Base-by-base conservation (phyloP, 2,113 vertebrate species). In the Aegotheles bennettii region DNA sequence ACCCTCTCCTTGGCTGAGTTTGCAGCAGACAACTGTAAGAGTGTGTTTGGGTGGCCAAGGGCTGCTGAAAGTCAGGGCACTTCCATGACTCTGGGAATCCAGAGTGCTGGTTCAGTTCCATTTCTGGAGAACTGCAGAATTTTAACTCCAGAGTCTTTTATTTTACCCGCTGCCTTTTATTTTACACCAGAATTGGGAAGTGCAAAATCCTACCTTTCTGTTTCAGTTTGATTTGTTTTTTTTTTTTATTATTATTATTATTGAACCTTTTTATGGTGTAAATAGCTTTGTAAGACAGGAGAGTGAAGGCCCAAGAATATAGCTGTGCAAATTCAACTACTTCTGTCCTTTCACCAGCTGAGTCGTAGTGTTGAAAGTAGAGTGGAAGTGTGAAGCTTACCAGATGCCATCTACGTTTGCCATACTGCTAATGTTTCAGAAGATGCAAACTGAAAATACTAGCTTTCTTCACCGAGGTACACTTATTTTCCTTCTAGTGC, bases 41-140 rank as follows among this genome's bases (percentile, higher is more conserved):
- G 1, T 10, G 20, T 35, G 24, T 28, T 43, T 1, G 1, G 68
- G n/a, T 4, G 9, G 13, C 43, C 0, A 0, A 64, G 42, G 29
- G 17, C 60, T 56, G 54, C 50, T 81, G 75, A 33, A 73, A 40
- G 68, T 38, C 43, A n/a, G 13, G 21, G 16, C 13, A 12, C 5
- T 65, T 85, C 25, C 45, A 35, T 1, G 3, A 16, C 36, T 79
- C 31, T 48, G 59, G n/a, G 40, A 50, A 73, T 38, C 29, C 21
- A 0, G 1, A 10, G 7, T 54, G 33, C 25, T 69, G 33, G 6
- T 29, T 65, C 56, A 57, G 17, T 28, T 45, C 18, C 17, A 3
- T 20, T 79, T 61, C 36, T 83, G n/a, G 36, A 53, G 15, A 85
- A 17, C 40, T 19, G 28, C 23, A 68, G 31, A 31, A 82, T 75